These are phyloP conservation scores for Progne subis DNA, from an alignment of 2,113 vertebrate species.

Conservation along the genomic window DNA sequence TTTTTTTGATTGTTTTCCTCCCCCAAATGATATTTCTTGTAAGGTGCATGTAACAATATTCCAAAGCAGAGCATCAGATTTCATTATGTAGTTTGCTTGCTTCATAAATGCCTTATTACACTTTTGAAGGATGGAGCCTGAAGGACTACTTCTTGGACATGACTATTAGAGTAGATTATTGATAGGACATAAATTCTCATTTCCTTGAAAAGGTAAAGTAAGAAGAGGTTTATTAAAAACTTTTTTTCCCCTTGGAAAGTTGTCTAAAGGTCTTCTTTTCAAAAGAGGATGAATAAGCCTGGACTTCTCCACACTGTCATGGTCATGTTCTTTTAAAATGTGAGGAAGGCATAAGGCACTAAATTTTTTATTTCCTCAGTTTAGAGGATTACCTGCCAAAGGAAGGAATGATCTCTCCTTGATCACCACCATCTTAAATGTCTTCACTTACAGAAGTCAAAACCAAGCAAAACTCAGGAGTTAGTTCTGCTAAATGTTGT, in stretches of 20 bases:
- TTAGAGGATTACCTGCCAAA: not conserved
- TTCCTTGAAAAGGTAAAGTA: not conserved
- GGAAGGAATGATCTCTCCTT: not conserved
- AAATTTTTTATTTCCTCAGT: not conserved
- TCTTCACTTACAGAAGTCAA: not conserved
- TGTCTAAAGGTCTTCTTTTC: not conserved
- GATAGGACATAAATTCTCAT: not conserved
- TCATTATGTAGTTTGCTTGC: not conserved
- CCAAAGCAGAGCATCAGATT: not conserved
- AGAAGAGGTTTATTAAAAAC: not conserved
- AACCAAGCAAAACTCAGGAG: not conserved
- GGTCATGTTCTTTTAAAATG: not conserved
- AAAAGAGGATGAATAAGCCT: not conserved
- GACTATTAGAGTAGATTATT: not conserved
- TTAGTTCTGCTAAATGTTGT: not conserved
- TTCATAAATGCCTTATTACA: not conserved
- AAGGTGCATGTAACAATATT: not conserved
- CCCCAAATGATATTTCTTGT: not conserved
- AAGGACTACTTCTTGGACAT: not conserved
- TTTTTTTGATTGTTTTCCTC: not conserved
- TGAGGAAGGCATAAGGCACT: not conserved
- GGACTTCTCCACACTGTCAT: not conserved
- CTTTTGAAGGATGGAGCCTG: not conserved
- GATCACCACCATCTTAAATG: not conserved
- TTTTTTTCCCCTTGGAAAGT: not conserved